Evolutionary conservation across 2,888 invertebrate genomes (phyloP).

Genomic region (Drosophila paramelanica): DNA sequence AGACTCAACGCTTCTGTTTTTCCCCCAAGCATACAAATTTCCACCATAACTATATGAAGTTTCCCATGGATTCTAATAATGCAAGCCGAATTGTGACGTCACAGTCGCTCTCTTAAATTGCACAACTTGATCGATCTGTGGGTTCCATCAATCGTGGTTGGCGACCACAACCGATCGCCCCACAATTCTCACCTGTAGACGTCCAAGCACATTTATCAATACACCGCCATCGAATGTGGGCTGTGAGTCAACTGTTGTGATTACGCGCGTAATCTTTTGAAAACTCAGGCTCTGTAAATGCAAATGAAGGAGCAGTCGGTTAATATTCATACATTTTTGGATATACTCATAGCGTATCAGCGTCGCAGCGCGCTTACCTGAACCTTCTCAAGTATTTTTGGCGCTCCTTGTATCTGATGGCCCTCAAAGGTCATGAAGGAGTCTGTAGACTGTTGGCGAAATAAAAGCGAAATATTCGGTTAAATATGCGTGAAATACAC

Average conservation of each 20-base stretch:
- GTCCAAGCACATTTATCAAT: constrained; percentile 97
- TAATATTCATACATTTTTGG: not conserved
- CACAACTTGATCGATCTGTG: no score
- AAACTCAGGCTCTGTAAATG: constrained; percentile 93
- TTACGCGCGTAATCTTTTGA: constrained; percentile 95
- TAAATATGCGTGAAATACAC: constrained; percentile 13
- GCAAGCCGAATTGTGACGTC: no score
- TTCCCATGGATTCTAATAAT: no score
- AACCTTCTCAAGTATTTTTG: constrained; percentile 97
- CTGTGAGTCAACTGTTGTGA: constrained; percentile 97
- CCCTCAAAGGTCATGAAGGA: constrained; percentile 99
- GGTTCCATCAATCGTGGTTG: not conserved
- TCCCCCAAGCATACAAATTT: no score
- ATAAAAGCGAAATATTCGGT: constrained; percentile 20
- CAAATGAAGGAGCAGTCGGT: not conserved
- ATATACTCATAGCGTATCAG: not conserved
- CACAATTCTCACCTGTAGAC: constrained; percentile 92
- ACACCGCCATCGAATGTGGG: constrained; percentile 99
- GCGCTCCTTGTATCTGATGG: constrained; percentile 94
- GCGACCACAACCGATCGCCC: not conserved
- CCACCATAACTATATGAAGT: no score
- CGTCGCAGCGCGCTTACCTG: constrained; percentile 88
- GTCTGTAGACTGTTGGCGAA: constrained; percentile 90
- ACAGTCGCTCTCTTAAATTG: no score
- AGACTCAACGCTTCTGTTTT: no score